Base-by-base conservation (phyloP, 2,113 vertebrate genomes). In the Gallinago media region DNA sequence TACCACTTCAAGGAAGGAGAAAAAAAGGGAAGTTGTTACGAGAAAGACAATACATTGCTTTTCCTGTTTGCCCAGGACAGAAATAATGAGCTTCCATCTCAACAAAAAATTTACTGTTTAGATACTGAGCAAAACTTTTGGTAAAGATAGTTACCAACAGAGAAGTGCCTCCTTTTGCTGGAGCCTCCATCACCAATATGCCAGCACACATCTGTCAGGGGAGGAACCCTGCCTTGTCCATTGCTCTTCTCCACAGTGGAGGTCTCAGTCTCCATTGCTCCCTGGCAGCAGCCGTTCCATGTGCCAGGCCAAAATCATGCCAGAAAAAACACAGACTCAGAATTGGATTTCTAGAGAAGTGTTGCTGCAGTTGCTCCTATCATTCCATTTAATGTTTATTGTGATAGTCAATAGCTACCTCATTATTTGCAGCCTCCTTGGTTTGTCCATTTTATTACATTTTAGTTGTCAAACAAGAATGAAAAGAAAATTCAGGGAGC, bases 361-460 rank as follows among this genome's bases (percentile, higher is more conserved):
- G n/a, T 70, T 79, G 70, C 70, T 81, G 55, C 34, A 58, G 58
- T 71, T 71, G 55, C 38, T 91, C 19, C 29, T 92, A 11, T 81
- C 92, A 89, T 36, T 67, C 31, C 38, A 22, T 59, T 55, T 78
- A 34, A 23, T 34, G 36, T 42, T 88, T 63, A n/a, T 66, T 83
- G 25, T 21, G 12, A 80, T 83, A 46, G 55, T 88, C 75, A 88
- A 70, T 47, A 80, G 36, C n/a, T 90, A 40, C 25, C 55, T 88
- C 76, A 71, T 63, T 77, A 75, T 54, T 84, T 86, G 46, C 50
- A 71, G 63, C 54, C 52, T 63, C 58, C 75, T 93, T 55, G 15
- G 2, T 58, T 94, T 91, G 80, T 84, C 42, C 12, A 34, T 95
- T 88, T 84, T 91, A 88, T 90, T 90, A 77, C 16, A 46, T 86